Conservation (phyloP, 2,797 vertebrate genomes). For the Notolabrus celidotus region DNA sequence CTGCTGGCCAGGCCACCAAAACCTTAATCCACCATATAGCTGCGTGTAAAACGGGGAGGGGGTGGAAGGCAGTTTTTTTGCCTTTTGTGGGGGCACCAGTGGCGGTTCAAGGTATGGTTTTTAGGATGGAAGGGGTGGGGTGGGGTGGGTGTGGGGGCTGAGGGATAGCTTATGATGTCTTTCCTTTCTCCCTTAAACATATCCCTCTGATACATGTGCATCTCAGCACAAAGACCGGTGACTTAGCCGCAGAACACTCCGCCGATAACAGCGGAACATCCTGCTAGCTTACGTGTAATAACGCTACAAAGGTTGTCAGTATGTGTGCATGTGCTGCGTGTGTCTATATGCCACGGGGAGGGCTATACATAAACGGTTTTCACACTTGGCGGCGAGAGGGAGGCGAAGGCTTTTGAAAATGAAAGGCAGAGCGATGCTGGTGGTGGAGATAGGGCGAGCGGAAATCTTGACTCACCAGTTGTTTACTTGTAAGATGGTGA, state of each 20-base stretch:
- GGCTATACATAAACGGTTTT: slow-evolving; percentile 81
- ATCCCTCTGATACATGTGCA: slow-evolving; percentile 84
- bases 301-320: slow-evolving; percentile 69
- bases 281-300: slow-evolving; percentile 72
- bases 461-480: slow-evolving; percentile 95
- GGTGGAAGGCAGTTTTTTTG: slow-evolving; percentile 72
- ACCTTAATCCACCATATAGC: slow-evolving; percentile 91
- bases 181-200: slow-evolving; percentile 83
- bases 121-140: slow-evolving; percentile 66
- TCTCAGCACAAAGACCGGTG: slow-evolving; percentile 80
- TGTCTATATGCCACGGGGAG: slow-evolving; percentile 47
- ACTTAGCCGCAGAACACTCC: slow-evolving; percentile 76
- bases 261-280: slow-evolving; percentile 80
- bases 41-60: slow-evolving; percentile 83
- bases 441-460: slow-evolving; percentile 69
- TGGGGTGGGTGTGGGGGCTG: slow-evolving; percentile 64
- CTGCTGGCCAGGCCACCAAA: slow-evolving; percentile 88
- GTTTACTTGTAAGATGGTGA: slow-evolving; percentile 99
- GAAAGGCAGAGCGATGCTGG: slow-evolving; percentile 78
- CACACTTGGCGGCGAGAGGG: slow-evolving; percentile 73
- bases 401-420: slow-evolving; percentile 77
- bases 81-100: slow-evolving; percentile 74
- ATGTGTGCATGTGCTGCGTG: slow-evolving; percentile 17
- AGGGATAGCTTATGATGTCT: slow-evolving; percentile 71
- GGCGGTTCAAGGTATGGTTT: slow-evolving; percentile 67